Evolutionary conservation across 2,797 vertebrate species (phyloP), one percentile per base, ranked within the genome.

Genomic region (Anguilla obscura): DNA sequence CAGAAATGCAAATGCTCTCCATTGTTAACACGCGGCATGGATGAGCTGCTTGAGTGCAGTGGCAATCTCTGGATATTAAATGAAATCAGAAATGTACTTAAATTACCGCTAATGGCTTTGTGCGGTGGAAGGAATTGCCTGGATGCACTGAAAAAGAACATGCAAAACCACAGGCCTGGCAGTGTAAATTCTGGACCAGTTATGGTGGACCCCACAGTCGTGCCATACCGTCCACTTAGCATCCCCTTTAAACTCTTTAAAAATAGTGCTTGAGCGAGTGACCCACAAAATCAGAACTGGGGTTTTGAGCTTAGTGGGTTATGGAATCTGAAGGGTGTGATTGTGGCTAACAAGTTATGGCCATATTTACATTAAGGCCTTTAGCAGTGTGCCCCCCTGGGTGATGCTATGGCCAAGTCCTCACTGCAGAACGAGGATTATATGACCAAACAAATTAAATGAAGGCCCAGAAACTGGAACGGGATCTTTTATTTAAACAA

Each of bases 1-100:
- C 24, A 50, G 40, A 82, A 82, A 82, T 50, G 79, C 79, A 82
- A 50, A 82, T 82, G 79, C 40, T 24, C 76, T 50, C 21, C 79
- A 82, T 50, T 82, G 79, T 82, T 24, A 21, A 9, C 79, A 3
- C 79, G n/a, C 14, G 30, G 71, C 40, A 18, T 50, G 45, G 24
- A 48, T 14, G 7, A 82, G 79, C 36, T 48, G 16, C 79, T 82
- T 24, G 40, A 50, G 45, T 45, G 18, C 79, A n/a, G 40, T 50
- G 45, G 16, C 79, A 50, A 82, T 82, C 79, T 82, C 79, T 8
- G 79, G 79, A 48, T 24, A 50, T 82, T 12, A 82, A 82, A 50
- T 48, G 40, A 1, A 5, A 33, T n/a, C 45, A 6, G 45, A 79
- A 50, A 82, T 45, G 18, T 8, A 48, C 36, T 82, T 50, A 82